Conservation (phyloP, 2,888 invertebrate species). For the Cephus sareptanus region DNA sequence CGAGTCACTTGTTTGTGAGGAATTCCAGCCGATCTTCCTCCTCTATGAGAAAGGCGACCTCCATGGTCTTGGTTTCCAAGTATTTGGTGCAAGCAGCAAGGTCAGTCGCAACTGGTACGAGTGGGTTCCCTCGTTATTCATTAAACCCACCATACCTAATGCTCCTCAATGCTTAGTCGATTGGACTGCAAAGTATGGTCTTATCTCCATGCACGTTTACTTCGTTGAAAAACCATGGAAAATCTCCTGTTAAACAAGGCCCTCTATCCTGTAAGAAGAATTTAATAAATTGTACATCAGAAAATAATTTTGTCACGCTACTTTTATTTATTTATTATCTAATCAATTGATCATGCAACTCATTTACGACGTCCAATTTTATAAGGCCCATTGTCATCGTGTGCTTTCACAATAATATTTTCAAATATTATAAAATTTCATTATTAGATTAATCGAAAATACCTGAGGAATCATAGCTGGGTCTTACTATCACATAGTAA, state of each 20-base stretch:
- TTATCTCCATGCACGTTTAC: slow-evolving; percentile 37
- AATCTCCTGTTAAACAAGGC: slow-evolving; percentile 14
- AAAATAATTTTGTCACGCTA: no score
- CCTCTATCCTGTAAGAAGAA: no score
- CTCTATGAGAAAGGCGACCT: slow-evolving; percentile 27
- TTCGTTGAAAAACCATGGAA: slow-evolving; percentile 35
- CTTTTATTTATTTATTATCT: no score
- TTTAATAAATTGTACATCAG: no score
- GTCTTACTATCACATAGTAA: no score
- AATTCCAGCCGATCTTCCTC: slow-evolving; percentile 31
- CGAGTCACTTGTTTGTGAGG: slow-evolving; percentile 20
- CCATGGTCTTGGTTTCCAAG: slow-evolving; percentile 33
- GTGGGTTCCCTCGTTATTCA: slow-evolving; percentile 20
- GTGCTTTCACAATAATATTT: no score
- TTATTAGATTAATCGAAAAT: no score
- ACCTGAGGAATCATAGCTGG: no score
- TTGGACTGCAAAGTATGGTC: slow-evolving; percentile 26
- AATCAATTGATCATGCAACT: no score
- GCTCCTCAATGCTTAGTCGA: slow-evolving; percentile 29
- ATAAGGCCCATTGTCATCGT: no score
- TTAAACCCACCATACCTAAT: slow-evolving; percentile 26
- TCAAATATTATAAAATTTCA: no score
- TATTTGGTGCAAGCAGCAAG: slow-evolving; percentile 24
- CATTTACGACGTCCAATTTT: no score
- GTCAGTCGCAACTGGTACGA: slow-evolving; percentile 32